A percentile compares a stretch with the other conserved stretches of the same genome.
Conservation (phyloP, 2,888 invertebrate genomes). For the Chesias legatella region DNA sequence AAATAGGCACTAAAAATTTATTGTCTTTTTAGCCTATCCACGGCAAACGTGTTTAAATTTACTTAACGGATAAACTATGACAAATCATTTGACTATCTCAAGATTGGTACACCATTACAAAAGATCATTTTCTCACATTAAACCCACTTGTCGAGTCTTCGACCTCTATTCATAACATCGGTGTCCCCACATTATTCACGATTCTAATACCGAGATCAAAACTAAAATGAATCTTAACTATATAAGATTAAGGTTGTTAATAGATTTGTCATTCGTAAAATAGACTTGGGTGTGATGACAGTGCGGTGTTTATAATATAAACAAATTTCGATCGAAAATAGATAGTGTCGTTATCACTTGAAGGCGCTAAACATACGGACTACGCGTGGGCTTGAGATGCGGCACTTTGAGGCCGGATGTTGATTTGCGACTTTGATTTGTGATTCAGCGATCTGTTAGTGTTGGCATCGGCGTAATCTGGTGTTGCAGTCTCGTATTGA, state of each 20-base stretch:
- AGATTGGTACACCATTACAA: constrained; percentile 26
- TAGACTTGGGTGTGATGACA: constrained; percentile 37
- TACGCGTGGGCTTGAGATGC: constrained; percentile 27
- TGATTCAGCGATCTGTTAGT: constrained; percentile 9
- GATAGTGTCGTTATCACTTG: constrained; percentile 71
- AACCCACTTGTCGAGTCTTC: constrained; percentile 45
- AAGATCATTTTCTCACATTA: constrained; percentile 46
- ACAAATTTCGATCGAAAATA: constrained; percentile 67
- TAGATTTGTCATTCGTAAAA: neutral
- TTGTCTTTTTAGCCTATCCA: too few relatives aligned
- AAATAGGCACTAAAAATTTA: too few relatives aligned
- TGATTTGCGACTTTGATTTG: constrained; percentile 27
- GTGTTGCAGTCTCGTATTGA: too few relatives aligned
- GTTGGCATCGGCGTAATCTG: too few relatives aligned
- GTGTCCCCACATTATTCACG: constrained; percentile 46
- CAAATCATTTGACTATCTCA: constrained; percentile 18
- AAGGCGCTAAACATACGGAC: constrained; percentile 54
- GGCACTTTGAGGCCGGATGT: constrained; percentile 37
- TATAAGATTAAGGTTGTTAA: neutral
- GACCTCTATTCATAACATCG: constrained; percentile 64
- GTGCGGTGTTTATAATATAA: constrained; percentile 61
- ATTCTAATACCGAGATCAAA: constrained; percentile 12
- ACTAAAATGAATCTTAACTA: neutral
- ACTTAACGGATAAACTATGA: constrained; percentile 4
- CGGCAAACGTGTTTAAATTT: neutral